A percentile compares a stretch with the other conserved stretches of the same genome.
Conservation (phyloP, 37 sponge, comb jelly and placozoan genomes). For the Geodia barretti region DNA sequence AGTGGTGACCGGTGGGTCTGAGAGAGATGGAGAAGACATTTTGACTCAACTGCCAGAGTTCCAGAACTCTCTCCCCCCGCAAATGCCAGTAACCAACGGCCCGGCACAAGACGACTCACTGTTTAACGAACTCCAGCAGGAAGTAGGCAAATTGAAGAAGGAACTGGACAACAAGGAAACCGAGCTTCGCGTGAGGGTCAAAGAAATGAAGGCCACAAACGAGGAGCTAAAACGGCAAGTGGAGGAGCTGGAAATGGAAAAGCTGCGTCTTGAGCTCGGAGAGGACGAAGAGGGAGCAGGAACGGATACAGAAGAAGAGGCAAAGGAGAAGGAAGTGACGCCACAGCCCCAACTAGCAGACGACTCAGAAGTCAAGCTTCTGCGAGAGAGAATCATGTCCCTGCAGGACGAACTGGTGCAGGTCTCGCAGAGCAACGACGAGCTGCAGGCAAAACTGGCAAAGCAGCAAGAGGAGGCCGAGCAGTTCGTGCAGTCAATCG, state of each 20-base stretch:
- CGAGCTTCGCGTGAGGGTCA: conserved; percentile 25
- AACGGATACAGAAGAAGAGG: background rate
- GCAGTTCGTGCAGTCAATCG: conserved; percentile 12
- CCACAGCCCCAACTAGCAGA: background rate
- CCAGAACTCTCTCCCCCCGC: background rate
- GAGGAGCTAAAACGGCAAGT: conserved; percentile 31
- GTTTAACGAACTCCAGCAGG: background rate
- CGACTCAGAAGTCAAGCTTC: background rate
- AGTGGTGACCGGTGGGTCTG: conserved; percentile 2
- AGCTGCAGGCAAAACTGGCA: conserved; percentile 3
- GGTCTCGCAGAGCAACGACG: conserved; percentile 2
- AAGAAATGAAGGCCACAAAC: conserved; percentile 39
- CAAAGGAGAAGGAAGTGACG: background rate
- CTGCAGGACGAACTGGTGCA: conserved; percentile 18
- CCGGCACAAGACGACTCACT: background rate
- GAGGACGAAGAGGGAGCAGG: conserved; percentile 27
- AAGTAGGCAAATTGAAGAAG: conserved; percentile 19
- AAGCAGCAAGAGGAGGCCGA: conserved; percentile 1
- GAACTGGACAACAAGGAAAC: conserved; percentile 18
- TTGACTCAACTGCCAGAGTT: background rate
- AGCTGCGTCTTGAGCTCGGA: conserved; percentile 22
- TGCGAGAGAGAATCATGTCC: conserved; percentile 4
- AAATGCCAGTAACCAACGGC: background rate
- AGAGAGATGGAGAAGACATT: background rate
- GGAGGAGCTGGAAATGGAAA: conserved; percentile 40